These are phyloP conservation scores for Abrostola tripartita DNA, from an alignment of 2,888 invertebrate genomes.

Conservation along the genomic window DNA sequence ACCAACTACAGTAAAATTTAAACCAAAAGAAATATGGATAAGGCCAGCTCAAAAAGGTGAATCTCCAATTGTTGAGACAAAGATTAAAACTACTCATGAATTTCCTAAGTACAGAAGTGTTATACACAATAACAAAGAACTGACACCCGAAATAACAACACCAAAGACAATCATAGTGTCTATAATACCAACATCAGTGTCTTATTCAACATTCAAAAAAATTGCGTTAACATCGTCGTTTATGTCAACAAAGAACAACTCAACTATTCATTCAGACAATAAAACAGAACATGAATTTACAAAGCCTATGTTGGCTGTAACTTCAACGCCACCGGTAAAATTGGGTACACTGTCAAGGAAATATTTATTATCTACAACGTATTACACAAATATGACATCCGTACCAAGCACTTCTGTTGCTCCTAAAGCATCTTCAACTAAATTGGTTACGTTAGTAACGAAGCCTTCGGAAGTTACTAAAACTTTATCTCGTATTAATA, in stretches of 20 bases:
- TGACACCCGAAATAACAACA: constrained; percentile 70
- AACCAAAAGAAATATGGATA: constrained; percentile 87
- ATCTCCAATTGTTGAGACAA: constrained; percentile 69
- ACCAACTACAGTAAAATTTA: constrained; percentile 77
- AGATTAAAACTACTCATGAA: constrained; percentile 69
- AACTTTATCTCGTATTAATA: constrained; percentile 60
- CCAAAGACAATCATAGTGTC: constrained; percentile 85
- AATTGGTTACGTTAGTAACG: constrained; percentile 49
- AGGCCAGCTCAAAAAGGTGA: constrained; percentile 86
- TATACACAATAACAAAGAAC: constrained; percentile 72
- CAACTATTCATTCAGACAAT: constrained; percentile 58
- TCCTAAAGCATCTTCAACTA: constrained; percentile 42
- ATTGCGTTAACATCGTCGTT: constrained; percentile 77
- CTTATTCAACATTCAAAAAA: constrained; percentile 82
- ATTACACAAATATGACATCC: constrained; percentile 31
- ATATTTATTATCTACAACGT: constrained; percentile 29
- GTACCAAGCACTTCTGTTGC: constrained; percentile 52
- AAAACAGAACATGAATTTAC: constrained; percentile 70
- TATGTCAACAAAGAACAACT: constrained; percentile 63
- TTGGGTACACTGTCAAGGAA: constrained; percentile 42
- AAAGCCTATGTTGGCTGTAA: constrained; percentile 67
- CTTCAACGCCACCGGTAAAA: constrained; percentile 61
- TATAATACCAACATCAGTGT: constrained; percentile 84
- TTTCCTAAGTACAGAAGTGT: constrained; percentile 67
- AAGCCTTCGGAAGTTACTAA: constrained; percentile 48